Evolutionary conservation across 2,113 vertebrate genomes (phyloP).

Genomic region (Syngnathoides biaculeatus): DNA sequence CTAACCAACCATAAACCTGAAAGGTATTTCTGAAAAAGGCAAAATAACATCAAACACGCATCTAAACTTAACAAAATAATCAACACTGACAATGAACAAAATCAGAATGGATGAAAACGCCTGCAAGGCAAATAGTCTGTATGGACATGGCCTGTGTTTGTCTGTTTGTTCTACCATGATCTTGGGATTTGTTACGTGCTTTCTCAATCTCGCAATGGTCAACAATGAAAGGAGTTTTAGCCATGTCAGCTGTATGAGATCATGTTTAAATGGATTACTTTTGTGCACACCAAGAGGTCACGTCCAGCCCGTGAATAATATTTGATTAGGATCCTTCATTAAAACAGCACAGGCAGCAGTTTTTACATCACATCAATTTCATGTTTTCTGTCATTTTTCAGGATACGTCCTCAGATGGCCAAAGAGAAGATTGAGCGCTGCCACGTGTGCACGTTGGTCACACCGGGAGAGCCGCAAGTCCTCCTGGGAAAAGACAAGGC

Average conservation of each 20-base stretch:
- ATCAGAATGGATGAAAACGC: background rate
- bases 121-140: background rate
- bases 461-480: slow-evolving; percentile 90
- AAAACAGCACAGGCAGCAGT: slow-evolving; percentile 2
- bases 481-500: slow-evolving; percentile 97
- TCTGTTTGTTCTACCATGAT: background rate
- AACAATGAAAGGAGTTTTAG: background rate
- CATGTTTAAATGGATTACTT: background rate
- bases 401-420: slow-evolving; percentile 95
- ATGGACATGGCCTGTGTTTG: background rate
- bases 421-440: slow-evolving; percentile 98
- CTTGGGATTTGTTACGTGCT: background rate
- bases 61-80: background rate
- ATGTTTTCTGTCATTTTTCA: slow-evolving; percentile 36
- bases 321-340: background rate
- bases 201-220: background rate
- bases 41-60: background rate
- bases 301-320: background rate
- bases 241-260: background rate
- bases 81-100: background rate
- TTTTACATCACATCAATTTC: background rate
- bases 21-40: background rate
- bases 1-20: background rate
- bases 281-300: background rate
- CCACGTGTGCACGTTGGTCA: slow-evolving; percentile 91